phyloP scores from a whole-genome alignment of 1,140 invertebrate genomes.

The Hetaerina americana region DNA sequence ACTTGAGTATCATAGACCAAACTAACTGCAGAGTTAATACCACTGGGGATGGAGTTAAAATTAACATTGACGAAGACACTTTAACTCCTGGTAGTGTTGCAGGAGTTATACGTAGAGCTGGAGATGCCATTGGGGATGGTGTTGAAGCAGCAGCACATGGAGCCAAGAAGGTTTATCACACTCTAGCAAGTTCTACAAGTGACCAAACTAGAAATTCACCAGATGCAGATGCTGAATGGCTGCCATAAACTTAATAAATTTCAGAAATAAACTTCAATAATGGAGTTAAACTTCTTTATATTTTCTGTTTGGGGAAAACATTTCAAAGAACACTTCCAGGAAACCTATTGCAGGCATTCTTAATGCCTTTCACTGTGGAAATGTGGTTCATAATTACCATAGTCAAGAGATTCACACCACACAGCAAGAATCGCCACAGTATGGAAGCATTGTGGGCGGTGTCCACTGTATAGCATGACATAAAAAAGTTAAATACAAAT shows the following conservation, averaged over 20 bases:
- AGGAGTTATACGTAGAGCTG: constrained; percentile 51
- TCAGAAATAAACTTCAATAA: too few species aligned
- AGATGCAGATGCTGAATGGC: constrained; percentile 26
- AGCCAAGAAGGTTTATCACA: constrained; percentile 40
- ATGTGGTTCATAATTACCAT: too few species aligned
- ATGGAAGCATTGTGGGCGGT: too few species aligned
- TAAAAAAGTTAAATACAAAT: too few species aligned
- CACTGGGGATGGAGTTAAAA: constrained; percentile 44
- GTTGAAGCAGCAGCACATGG: constrained; percentile 38
- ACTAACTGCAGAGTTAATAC: constrained; percentile 42
- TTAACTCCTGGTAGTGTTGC: constrained; percentile 58
- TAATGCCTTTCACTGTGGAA: too few species aligned
- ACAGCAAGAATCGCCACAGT: too few species aligned
- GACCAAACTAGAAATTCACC: constrained; percentile 19
- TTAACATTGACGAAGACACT: constrained; percentile 59
- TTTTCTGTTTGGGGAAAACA: too few species aligned
- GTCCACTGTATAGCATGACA: too few species aligned
- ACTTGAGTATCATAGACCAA: constrained; percentile 60
- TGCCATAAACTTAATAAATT: constrained; percentile 22
- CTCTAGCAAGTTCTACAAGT: constrained; percentile 25
- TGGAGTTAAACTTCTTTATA: too few species aligned
- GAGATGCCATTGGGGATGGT: constrained; percentile 52
- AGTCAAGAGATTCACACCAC: too few species aligned
- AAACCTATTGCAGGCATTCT: too few species aligned
- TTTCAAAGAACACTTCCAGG: too few species aligned